Evolutionary conservation across 2,888 invertebrate genomes (phyloP), one percentile per base, ranked within the genome.

Genomic region (Macrosiphum euphorbiae): DNA sequence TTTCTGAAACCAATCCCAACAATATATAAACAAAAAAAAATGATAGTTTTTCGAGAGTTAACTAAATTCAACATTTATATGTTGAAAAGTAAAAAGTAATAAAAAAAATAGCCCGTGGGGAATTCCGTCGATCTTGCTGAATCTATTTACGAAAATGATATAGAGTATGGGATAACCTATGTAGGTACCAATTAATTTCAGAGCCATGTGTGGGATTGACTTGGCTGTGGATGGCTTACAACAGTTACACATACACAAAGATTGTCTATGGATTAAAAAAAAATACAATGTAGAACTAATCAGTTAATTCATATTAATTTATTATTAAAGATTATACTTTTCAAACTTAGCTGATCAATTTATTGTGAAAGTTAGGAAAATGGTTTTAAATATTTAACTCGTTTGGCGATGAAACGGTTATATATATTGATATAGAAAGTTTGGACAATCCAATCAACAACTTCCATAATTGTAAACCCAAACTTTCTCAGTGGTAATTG

Each of bases 391-490:
- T 91, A 55, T 91, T 91, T 84, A 84, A 91, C 84, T 55, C 26
- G 20, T 85, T 44, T 50, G 16, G 28, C 10, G 52, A 55, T n/a
- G 84, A 84, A 41, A 7, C 26, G 58, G 28, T 44, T 67, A 35
- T 78, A 52, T 52, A 88, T 52, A 88, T 58, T 55, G 55, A 7
- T 61, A 78, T 55, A 44, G 28, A 55, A 84, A 91, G 52, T 91
- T 84, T 85, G 20, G 41, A 85, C 91, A 44, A 85, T 85, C 91
- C 90, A 78, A 90, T 90, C 67, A 78, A 78, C 67, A 78, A 90
- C 90, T 90, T 90, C 44, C 50, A 78, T 78, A 78, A 78, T 90
- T 78, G 67, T 90, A 50, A 47, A 50, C 47, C 67, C n/a, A 67
- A 90, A 90, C 67, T 90, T 67, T 50, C 90, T 26, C 35, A n/a